Conservation (phyloP, 2,888 invertebrate species). For the Agapostemon virescens region DNA sequence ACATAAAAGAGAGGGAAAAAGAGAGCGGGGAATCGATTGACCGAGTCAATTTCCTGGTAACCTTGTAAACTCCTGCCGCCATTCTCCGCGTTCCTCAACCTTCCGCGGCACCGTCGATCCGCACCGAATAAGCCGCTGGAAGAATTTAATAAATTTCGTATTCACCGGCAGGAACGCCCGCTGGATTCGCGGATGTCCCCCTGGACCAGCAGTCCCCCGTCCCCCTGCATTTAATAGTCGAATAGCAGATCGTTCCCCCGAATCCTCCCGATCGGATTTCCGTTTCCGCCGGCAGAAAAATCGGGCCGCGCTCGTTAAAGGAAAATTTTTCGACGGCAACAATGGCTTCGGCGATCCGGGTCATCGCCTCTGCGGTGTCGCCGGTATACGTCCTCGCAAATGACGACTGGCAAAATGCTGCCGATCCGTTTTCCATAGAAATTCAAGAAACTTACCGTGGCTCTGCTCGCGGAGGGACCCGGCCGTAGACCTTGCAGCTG, state of each 20-base stretch:
- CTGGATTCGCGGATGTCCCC: conserved; percentile 17
- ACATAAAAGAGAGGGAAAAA: neutral
- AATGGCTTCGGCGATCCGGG: conserved; percentile 40
- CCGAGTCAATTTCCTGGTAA: conserved; percentile 45
- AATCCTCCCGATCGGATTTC: conserved; percentile 51
- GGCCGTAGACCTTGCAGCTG: neutral
- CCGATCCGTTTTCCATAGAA: conserved; percentile 39
- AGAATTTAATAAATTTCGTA: conserved; percentile 53
- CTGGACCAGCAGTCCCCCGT: neutral
- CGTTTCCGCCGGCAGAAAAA: conserved; percentile 43
- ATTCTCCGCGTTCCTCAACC: conserved; percentile 9
- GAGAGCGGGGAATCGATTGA: conserved; percentile 26
- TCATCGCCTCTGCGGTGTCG: conserved; percentile 41
- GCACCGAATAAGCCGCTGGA: neutral
- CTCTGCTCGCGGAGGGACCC: neutral
- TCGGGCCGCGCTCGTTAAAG: conserved; percentile 60
- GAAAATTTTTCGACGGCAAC: conserved; percentile 51
- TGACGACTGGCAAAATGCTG: conserved; percentile 44
- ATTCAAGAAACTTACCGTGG: conserved; percentile 48
- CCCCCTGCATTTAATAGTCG: conserved; percentile 23
- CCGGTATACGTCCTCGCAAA: conserved; percentile 38
- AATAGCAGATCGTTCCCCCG: conserved; percentile 26
- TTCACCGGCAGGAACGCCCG: conserved; percentile 25
- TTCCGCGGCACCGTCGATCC: conserved; percentile 15
- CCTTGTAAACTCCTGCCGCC: conserved; percentile 27